These are phyloP conservation scores for Ceryle rudis DNA, from an alignment of 2,797 vertebrate species.

Conservation along the genomic window DNA sequence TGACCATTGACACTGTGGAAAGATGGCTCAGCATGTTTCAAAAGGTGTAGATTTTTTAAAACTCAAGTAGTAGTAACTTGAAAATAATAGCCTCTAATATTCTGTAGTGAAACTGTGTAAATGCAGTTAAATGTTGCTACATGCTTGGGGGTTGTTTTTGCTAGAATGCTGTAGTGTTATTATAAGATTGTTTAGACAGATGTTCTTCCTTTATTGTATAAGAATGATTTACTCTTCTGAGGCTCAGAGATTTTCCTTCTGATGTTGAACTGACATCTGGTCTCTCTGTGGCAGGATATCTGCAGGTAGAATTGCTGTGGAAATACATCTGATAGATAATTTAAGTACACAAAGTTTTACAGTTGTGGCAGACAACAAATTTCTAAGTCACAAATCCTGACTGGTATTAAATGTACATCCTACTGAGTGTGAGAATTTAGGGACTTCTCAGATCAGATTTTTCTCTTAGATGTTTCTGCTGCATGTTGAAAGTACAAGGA, in stretches of 20 bases:
- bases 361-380: not conserved
- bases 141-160: constrained; percentile 24
- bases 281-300: constrained; percentile 26
- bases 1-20: not conserved
- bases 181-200: constrained; percentile 50
- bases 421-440: not conserved
- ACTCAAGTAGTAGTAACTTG: not conserved
- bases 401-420: not conserved
- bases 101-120: not conserved
- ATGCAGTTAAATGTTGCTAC: not conserved
- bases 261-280: constrained; percentile 51
- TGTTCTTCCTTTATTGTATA: constrained; percentile 12
- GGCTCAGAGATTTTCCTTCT: constrained; percentile 38
- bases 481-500: not conserved
- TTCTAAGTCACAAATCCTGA: not conserved
- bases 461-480: not conserved
- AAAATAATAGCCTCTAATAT: not conserved
- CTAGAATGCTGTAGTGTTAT: not conserved
- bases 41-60: not conserved
- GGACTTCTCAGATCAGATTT: not conserved
- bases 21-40: not conserved
- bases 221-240: constrained; percentile 43
- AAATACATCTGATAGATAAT: constrained; percentile 36
- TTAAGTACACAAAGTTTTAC: constrained; percentile 6
- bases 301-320: constrained; percentile 48